phyloP scores from a whole-genome alignment of 64 coral and sea anemone genomes.

The Acropora tenuis region DNA sequence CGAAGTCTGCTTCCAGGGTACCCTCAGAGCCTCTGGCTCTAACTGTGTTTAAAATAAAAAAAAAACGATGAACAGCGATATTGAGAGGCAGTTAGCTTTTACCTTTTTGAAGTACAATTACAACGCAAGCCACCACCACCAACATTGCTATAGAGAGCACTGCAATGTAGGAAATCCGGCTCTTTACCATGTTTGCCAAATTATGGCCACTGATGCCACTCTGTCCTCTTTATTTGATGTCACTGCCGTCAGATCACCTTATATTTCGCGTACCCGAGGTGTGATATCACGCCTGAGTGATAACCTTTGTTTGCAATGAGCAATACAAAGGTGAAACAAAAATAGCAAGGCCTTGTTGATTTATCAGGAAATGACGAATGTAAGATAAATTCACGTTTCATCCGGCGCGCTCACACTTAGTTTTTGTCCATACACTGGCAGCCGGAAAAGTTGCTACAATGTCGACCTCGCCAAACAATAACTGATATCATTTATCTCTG shows the following conservation, averaged over 20 bases:
- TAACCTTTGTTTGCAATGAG: not conserved
- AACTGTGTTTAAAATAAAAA: not conserved
- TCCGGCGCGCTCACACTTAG: not conserved
- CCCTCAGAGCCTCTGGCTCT: too few species aligned
- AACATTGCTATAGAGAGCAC: slow-evolving; percentile 9
- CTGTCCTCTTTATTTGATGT: not conserved
- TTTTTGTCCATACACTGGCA: not conserved
- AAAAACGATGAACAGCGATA: not conserved
- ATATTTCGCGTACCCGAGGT: not conserved
- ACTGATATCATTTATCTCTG: not conserved
- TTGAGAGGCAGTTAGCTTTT: not conserved
- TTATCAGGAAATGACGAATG: not conserved
- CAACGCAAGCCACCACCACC: not conserved
- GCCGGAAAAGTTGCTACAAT: not conserved
- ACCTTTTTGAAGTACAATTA: slow-evolving; percentile 9
- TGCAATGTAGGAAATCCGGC: not conserved
- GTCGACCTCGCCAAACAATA: not conserved
- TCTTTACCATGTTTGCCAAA: not conserved
- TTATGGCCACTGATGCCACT: not conserved
- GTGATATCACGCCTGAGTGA: slow-evolving; percentile 15
- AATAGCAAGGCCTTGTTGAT: not conserved
- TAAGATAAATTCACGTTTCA: not conserved
- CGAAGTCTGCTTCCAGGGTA: too few species aligned
- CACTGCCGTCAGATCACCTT: not conserved
- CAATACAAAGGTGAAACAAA: not conserved